These are phyloP conservation scores for Brachirus orientalis DNA, from an alignment of 2,113 vertebrate genomes.

Conservation along the genomic window DNA sequence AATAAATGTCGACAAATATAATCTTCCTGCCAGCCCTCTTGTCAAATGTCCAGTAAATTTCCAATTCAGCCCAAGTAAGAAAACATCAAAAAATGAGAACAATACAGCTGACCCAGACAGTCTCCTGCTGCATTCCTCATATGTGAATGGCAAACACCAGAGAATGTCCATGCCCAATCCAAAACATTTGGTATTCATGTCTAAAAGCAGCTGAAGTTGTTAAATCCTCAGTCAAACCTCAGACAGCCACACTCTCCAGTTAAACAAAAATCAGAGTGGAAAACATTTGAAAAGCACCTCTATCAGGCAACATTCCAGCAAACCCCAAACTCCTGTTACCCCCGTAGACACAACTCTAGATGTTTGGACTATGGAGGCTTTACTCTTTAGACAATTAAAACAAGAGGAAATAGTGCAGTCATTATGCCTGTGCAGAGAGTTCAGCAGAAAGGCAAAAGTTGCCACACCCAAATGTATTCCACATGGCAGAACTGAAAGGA, in stretches of 20 bases:
- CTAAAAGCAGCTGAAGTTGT: not conserved
- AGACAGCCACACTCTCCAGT: not conserved
- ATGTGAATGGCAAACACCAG: too few relatives aligned
- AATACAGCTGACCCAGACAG: too few relatives aligned
- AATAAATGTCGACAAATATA: too few relatives aligned
- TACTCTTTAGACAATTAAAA: not conserved
- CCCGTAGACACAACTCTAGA: not conserved
- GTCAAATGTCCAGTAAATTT: too few relatives aligned
- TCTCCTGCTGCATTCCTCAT: too few relatives aligned
- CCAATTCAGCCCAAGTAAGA: too few relatives aligned
- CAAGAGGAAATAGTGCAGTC: conserved; percentile 11
- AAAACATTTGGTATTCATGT: too few relatives aligned
- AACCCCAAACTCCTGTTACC: not conserved
- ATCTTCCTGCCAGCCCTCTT: too few relatives aligned
- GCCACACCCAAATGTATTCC: conserved; percentile 45
- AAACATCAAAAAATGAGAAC: too few relatives aligned
- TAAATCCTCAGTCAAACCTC: not conserved
- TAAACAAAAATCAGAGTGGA: not conserved
- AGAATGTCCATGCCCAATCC: too few relatives aligned
- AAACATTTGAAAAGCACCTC: conserved; percentile 6
- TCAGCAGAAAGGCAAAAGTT: conserved; percentile 41
- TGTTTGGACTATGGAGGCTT: not conserved
- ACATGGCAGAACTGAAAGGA: conserved; percentile 32
- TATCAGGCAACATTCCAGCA: conserved; percentile 5
- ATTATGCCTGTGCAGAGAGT: conserved; percentile 23